Percentiles rank a stretch among this genome's conserved stretches.
Evolutionary conservation across 2,113 vertebrate genomes (phyloP).

Genomic region (Poecilia latipinna): DNA sequence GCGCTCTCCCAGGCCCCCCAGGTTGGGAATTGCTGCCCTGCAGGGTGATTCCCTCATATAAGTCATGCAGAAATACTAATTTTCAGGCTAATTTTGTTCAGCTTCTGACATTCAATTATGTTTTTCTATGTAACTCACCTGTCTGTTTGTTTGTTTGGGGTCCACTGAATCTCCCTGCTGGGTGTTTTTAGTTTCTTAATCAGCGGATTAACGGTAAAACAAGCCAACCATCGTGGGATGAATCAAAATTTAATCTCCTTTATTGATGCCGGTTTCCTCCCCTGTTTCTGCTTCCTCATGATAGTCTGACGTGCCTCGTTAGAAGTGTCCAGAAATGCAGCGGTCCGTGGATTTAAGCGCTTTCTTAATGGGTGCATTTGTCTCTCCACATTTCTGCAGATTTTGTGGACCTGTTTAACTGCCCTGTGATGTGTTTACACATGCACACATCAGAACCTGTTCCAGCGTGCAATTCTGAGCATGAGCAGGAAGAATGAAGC

Average conservation of each 20-base stretch:
- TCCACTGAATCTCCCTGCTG: not conserved
- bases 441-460: constrained; percentile 17
- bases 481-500: constrained; percentile 47
- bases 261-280: no score
- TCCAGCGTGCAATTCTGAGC: constrained; percentile 32
- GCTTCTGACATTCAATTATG: no score
- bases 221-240: no score
- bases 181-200: not conserved
- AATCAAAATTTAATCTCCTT: not conserved
- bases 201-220: not conserved
- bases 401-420: not conserved
- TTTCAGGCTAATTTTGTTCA: no score
- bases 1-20: no score
- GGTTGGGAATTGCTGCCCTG: no score
- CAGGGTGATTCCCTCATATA: no score
- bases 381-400: not conserved
- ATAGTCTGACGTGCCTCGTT: not conserved
- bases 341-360: not conserved
- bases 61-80: no score
- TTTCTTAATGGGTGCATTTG: not conserved
- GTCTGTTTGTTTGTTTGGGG: not conserved
- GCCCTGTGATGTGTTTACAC: constrained; percentile 9
- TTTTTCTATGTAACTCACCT: not conserved
- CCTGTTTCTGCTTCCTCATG: not conserved
- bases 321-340: not conserved